A percentile compares a stretch with the other conserved stretches of the same genome.
Conservation (phyloP, 2,113 vertebrate genomes). For the Mus pahari region DNA sequence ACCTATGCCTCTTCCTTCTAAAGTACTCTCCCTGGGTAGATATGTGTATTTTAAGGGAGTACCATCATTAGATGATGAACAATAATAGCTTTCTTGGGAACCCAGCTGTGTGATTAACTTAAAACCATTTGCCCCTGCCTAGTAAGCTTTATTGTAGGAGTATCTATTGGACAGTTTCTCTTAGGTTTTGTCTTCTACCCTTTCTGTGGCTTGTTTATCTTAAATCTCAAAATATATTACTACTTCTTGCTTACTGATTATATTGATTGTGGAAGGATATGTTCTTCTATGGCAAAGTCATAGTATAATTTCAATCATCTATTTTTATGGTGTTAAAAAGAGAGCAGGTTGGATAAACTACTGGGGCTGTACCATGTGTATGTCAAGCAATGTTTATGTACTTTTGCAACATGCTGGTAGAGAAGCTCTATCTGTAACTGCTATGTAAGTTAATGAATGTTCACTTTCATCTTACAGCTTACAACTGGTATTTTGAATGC, state of each 20-base stretch:
- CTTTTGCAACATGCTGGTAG: neutral
- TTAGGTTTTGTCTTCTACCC: neutral
- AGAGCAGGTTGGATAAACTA: neutral
- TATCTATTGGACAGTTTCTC: neutral
- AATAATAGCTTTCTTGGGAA: neutral
- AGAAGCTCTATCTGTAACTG: neutral
- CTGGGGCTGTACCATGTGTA: rapidly evolving
- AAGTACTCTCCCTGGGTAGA: neutral
- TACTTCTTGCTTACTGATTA: neutral
- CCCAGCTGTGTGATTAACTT: neutral
- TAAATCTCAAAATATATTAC: neutral
- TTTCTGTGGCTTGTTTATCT: neutral
- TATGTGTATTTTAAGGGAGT: neutral
- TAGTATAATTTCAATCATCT: neutral
- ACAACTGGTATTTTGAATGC: neutral
- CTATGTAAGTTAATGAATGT: neutral
- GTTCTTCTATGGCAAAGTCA: neutral
- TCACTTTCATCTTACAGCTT: neutral
- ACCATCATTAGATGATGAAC: no score
- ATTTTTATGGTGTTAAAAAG: neutral
- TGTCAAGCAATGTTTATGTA: neutral
- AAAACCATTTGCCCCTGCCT: neutral
- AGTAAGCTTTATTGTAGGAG: neutral
- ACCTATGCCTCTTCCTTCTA: neutral
- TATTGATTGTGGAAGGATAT: neutral